These are phyloP conservation scores for Tokudaia tokunoshimensis DNA, from an alignment of 2,797 vertebrate genomes.

Conservation along the genomic window DNA sequence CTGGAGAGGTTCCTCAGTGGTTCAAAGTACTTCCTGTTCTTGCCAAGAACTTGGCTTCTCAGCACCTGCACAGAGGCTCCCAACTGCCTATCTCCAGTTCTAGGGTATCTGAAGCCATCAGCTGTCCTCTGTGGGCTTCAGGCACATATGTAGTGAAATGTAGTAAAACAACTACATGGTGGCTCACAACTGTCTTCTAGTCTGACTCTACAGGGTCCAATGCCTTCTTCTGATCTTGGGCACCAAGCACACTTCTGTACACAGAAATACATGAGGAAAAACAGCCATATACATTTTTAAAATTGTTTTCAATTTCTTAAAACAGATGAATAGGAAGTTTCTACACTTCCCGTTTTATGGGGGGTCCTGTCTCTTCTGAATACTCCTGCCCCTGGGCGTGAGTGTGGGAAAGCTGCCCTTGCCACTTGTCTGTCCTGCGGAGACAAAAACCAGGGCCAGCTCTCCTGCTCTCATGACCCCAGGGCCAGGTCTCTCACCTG, in stretches of 20 bases:
- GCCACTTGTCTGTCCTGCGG: too few relatives aligned
- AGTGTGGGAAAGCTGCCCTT: too few relatives aligned
- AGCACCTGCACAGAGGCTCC: not conserved
- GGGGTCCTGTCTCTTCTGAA: not conserved
- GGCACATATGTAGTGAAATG: not conserved
- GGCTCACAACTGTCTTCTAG: too few relatives aligned
- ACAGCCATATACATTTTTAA: not conserved
- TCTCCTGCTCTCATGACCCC: too few relatives aligned
- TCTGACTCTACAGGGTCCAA: not conserved
- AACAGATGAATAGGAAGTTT: not conserved
- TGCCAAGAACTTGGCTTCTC: not conserved
- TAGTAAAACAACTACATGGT: not conserved
- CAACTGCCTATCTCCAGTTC: not conserved
- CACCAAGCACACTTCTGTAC: too few relatives aligned
- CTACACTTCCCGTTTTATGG: not conserved
- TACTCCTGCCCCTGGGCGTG: too few relatives aligned
- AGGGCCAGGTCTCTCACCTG: too few relatives aligned
- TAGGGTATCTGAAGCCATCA: too few relatives aligned
- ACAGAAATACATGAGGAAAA: not conserved
- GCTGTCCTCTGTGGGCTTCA: not conserved
- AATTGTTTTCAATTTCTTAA: not conserved
- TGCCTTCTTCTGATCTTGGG: not conserved
- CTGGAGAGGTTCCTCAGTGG: not conserved
- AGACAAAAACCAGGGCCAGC: too few relatives aligned
- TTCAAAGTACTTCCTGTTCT: not conserved